Base-by-base conservation (phyloP, 64 coral and sea anemone genomes). In the Montipora foliosa region DNA sequence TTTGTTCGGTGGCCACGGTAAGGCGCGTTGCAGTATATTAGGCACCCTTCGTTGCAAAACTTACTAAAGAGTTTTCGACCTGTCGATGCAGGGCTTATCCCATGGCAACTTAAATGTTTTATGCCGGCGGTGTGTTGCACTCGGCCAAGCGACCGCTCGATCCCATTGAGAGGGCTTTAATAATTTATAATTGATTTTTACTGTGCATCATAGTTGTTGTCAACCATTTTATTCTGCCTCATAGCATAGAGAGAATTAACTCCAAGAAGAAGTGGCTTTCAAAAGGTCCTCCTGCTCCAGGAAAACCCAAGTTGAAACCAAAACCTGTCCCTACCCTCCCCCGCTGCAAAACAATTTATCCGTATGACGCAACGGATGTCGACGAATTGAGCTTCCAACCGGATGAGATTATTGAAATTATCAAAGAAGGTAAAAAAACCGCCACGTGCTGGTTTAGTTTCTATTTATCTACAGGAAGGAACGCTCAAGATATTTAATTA, bases 301-400 rank as follows among this genome's bases (percentile, higher is more conserved):
- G 83, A 16, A 98, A 95, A 88, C 97, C 97, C 3, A 89, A 53
- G 22, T 66, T 93, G 8, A 93, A 95, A 19, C 98, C 98, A 57
- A 96, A 96, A 81, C 98, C 92, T 51, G 77, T 46, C 44, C 98
- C 91, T 1, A 75, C 88, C 21, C 92, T 99, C 12, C 98, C 98
- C 20, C 75, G 86, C 48, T 99, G 98, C 74, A 93, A 93, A 46
- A 94, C 98, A 19, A 67, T 99, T 58, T 99, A 96, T 66, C 91
- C 95, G 14, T 99, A 99, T 59, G 98, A 99, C 19, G 98, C 98
- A 19, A 79, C 92, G 24, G 98, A 99, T 51, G 94, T 94, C 5
- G 98, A 99, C 8, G 98, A 99, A 57, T 79, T 99, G 87, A 94
- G 92, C 13, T 99, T 99, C 19, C 89, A 96, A 81, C 73, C 98